Evolutionary conservation across 2,113 vertebrate species (phyloP), one percentile per base, ranked within the genome.

Genomic region (Alouatta palliata): DNA sequence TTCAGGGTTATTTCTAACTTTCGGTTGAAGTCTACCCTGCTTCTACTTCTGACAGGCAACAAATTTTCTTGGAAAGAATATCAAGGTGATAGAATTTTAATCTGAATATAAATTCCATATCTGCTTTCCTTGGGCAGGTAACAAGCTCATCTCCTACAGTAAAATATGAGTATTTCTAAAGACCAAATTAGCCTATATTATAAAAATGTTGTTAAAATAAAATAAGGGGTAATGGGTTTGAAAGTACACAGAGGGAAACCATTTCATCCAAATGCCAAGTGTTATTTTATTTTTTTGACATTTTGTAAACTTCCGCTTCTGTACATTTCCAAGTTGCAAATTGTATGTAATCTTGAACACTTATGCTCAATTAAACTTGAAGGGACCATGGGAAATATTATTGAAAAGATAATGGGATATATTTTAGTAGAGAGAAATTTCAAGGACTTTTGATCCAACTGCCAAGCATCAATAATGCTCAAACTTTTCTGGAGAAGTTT

Each of bases 171-270:
- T 90, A 91, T 76, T 75, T 90, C 17, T 81, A 75, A 94, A 87
- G 52, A 40, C 64, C 64, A 94, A 37, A 64, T 84, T 82, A 84
- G 81, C 64, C 94, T 83, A 66, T 58, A 68, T 49, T 16, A 19
- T 23, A 61, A 30, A 54, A 85, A 87, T 90, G 43, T 76, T 89
- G 92, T 85, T 82, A 91, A 95, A 92, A 86, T 87, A 90, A 96
- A 97, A 89, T 23, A 91, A 82, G 81, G 17, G 11, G 49, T 68
- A 79, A 43, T 68, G 35, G 32, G 73, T 88, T 91, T 94, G 90
- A 87, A 56, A 70, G 19, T 49, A 70, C 10, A 79, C 7, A 11
- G 40, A 83, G 54, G 47, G 43, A 88, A 92, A 90, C 43, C 84
- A 40, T 82, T 88, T 82, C 64, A 86, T 84, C 37, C 77, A 91